Evolutionary conservation across 2,113 vertebrate genomes (phyloP).

Genomic region (Otocyon megalotis): DNA sequence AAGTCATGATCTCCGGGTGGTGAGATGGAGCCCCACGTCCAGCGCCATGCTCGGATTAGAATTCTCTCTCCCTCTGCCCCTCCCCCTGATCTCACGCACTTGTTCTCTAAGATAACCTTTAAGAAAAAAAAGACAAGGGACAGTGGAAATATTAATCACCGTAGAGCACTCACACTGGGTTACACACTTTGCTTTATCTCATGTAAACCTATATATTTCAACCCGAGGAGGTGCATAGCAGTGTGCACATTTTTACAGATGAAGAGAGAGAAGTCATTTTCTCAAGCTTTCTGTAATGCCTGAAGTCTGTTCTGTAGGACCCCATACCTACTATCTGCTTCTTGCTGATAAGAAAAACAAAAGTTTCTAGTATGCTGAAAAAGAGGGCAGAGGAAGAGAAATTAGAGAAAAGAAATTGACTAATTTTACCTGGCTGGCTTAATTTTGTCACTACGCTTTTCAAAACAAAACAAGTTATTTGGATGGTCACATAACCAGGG

Average conservation of each 20-base stretch:
- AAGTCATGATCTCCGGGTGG: background rate
- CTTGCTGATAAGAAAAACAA: background rate
- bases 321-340: background rate
- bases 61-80: background rate
- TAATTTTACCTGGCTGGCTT: background rate
- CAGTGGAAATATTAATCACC: background rate
- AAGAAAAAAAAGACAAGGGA: background rate
- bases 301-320: background rate
- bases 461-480: background rate
- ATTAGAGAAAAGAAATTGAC: background rate
- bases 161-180: background rate
- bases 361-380: background rate
- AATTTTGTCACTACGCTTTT: background rate
- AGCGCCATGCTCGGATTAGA: background rate
- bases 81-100: background rate
- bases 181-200: background rate
- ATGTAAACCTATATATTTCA: background rate
- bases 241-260: background rate
- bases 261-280: slow-evolving; percentile 39
- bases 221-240: background rate
- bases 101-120: background rate
- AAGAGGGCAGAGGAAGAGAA: background rate
- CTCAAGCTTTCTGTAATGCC: background rate
- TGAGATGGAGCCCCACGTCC: background rate
- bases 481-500: background rate